Evolutionary conservation across 1,140 invertebrate species (phyloP), one percentile per base, ranked within the genome.

Genomic region (Bactericera cockerelli): DNA sequence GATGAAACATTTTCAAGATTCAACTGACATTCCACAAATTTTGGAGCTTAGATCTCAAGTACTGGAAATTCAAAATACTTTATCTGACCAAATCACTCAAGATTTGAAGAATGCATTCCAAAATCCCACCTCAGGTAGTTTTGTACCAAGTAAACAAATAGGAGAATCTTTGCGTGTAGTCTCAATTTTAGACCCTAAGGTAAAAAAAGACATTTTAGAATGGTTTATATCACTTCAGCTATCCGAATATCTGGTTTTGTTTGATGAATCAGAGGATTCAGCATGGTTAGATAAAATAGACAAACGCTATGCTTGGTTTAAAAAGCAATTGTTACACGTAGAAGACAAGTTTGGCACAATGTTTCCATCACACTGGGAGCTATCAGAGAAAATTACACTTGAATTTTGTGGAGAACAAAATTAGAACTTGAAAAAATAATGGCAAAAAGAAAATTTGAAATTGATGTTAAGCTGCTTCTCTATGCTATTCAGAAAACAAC

Each of bases 241-340:
- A 2, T 80, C 89, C 68, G 96, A 99, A 71, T 99, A 99, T 69
- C 77, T 80, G 22, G 89, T 96, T 65, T 73, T 99, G 33, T 99
- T 97, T 74, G 84, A 92, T 62, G 87, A 93, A 66, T 90, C 89
- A 70, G 92, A 98, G 73, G 95, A 98, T 72, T 83, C 83, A 33
- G 90, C 92, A 1, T 98, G 96, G 95, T 72, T 99, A 36, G 89
- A 97, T 68, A 95, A 95, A 75, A 81, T 99, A 36, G 94, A 99
- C 71, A 83, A 89, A 59, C 77, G 96, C 28, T 97, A 94, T 72
- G 82, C 85, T 1, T 99, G 96, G 96, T 83, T 98, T n/a, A 97
- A 98, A 68, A 80, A 86, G 26, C 91, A 95, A 70, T 74, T 98
- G n/a, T 79, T 98, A 0, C 87, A 94, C 63, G 98, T 98, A 74